phyloP scores from a whole-genome alignment of 2,888 invertebrate species.

The Lymantria monacha region DNA sequence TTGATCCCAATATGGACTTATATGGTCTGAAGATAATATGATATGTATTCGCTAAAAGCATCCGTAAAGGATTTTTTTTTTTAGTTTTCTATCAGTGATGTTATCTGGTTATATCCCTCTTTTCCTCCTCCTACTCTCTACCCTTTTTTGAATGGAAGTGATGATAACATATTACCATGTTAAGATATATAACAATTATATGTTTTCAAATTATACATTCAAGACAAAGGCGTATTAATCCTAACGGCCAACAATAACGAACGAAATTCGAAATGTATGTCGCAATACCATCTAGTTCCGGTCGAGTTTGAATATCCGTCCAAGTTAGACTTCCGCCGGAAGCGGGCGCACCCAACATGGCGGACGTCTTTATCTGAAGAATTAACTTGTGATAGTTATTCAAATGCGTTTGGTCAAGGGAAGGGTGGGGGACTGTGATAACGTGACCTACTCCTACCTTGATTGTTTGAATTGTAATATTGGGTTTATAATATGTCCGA shows the following conservation, averaged over 20 bases:
- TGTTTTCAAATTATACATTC: constrained; percentile 4
- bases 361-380: constrained; percentile 77
- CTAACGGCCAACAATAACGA: constrained; percentile 47
- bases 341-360: constrained; percentile 72
- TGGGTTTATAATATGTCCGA: not conserved
- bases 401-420: constrained; percentile 58
- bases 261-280: constrained; percentile 80
- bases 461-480: constrained; percentile 9
- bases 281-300: constrained; percentile 76
- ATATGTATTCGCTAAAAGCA: too few species aligned
- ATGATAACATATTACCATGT: too few species aligned
- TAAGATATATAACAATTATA: not conserved
- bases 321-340: constrained; percentile 78
- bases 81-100: too few species aligned
- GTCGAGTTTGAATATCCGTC: constrained; percentile 79
- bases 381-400: constrained; percentile 77
- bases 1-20: too few species aligned
- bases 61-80: too few species aligned
- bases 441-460: constrained; percentile 29
- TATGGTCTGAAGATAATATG: too few species aligned
- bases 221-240: constrained; percentile 24
- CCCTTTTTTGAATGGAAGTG: too few species aligned
- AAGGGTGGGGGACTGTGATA: constrained; percentile 29
- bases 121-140: too few species aligned
- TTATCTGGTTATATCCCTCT: too few species aligned